Percentiles rank a stretch among this genome's conserved stretches.
Conservation (phyloP, 2,113 vertebrate genomes). For the Halichoerus grypus region DNA sequence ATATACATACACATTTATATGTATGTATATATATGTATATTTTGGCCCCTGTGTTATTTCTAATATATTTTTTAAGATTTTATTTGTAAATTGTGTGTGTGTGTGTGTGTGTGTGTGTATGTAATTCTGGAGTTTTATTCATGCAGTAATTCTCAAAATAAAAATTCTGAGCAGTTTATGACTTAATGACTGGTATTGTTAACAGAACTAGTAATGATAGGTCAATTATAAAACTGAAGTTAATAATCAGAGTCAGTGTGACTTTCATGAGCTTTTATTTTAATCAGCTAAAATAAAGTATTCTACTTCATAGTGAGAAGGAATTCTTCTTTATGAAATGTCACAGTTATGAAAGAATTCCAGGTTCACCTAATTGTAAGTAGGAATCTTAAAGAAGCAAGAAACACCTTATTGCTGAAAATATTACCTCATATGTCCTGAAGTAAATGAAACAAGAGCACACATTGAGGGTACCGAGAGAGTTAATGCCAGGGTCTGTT, state of each 20-base stretch:
- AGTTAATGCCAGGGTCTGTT: not conserved
- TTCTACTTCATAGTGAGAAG: not conserved
- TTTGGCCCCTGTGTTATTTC: not conserved
- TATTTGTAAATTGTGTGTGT: not conserved
- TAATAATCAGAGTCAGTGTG: not conserved
- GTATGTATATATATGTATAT: not conserved
- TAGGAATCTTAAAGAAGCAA: not conserved
- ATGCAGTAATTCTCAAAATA: not conserved
- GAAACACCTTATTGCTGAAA: not conserved
- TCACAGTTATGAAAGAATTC: not conserved
- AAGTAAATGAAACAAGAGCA: not conserved
- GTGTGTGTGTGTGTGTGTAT: too few relatives aligned
- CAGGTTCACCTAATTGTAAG: not conserved
- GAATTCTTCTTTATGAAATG: not conserved
- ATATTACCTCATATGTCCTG: not conserved
- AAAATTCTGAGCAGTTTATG: not conserved
- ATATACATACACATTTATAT: too few relatives aligned
- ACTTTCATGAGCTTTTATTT: not conserved
- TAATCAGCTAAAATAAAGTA: constrained; percentile 26
- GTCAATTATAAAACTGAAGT: not conserved
- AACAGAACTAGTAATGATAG: not conserved
- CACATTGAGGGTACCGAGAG: not conserved
- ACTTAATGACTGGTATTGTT: not conserved
- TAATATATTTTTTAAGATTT: too few relatives aligned
- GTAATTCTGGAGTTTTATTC: not conserved